These are phyloP conservation scores for Apamea monoglypha DNA, from an alignment of 2,888 invertebrate genomes.

Conservation along the genomic window DNA sequence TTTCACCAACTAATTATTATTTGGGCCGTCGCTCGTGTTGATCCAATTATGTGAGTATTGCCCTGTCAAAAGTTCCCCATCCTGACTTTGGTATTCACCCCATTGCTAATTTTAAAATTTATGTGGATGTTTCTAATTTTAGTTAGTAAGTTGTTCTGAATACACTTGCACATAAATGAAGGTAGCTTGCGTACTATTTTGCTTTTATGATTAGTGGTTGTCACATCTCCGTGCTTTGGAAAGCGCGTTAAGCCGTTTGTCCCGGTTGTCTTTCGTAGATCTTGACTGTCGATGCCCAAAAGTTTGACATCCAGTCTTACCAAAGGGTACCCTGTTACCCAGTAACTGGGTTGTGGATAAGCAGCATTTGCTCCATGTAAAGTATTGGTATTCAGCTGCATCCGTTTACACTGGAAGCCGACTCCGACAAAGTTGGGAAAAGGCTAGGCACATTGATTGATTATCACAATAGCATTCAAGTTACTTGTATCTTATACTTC, in stretches of 20 bases:
- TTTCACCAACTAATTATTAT: slow-evolving; percentile 82
- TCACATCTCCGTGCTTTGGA: too few species aligned
- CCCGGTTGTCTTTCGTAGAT: background rate
- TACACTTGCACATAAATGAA: background rate
- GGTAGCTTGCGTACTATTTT: background rate
- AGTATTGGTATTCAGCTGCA: background rate
- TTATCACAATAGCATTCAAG: background rate
- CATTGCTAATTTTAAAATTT: slow-evolving; percentile 57
- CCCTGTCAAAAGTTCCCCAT: slow-evolving; percentile 64
- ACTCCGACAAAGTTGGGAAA: background rate
- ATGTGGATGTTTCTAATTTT: background rate
- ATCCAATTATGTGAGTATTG: slow-evolving; percentile 82
- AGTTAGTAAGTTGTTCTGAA: background rate
- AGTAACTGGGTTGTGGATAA: background rate
- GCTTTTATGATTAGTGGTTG: background rate
- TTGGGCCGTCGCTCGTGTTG: slow-evolving; percentile 75
- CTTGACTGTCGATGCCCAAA: background rate
- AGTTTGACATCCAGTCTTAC: background rate
- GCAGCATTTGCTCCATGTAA: background rate
- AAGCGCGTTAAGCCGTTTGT: too few species aligned
- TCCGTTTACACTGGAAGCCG: background rate
- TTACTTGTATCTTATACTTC: background rate
- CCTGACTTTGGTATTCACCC: slow-evolving; percentile 77
- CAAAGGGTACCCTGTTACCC: background rate
- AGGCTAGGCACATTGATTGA: background rate